Evolutionary conservation across 2,888 invertebrate species (phyloP), one percentile per base, ranked within the genome.

Genomic region (Rhodophaea formosa): DNA sequence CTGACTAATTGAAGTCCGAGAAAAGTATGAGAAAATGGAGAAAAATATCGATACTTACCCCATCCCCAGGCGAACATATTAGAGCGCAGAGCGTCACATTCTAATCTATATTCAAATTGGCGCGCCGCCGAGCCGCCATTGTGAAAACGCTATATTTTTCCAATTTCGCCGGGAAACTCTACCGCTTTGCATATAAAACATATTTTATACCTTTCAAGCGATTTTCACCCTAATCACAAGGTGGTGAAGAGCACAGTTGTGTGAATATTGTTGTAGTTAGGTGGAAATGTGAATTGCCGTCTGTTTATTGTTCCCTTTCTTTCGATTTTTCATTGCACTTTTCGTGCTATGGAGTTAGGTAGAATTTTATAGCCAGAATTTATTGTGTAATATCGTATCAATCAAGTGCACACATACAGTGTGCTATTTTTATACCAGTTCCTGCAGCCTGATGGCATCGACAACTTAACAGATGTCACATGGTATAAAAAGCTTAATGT

Each of bases 41-140:
- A 43, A 8, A 44, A 44, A 17, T 62, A 56, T 17, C 3, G 32
- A 62, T 54, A 54, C n/a, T 17, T 12, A 45, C 53, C 63, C 61
- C 81, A 72, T 60, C 85, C 60, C 85, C 81, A 75, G 35, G 65
- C 77, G 80, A 83, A 80, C 83, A 85, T 86, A 87, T 86, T 87
- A 86, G 83, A 86, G 75, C 80, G 81, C 80, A 83, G 79, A 82
- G 80, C 86, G 84, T 84, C 85, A 84, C 86, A 88, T 86, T 88
- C 87, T 87, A 89, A 89, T 89, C 88, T 89, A 88, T 87, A 89
- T 89, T 89, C 88, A 89, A 89, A 89, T 89, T 88, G 88, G 82
- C 82, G 74, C 71, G 72, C 71, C 74, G 77, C 79, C 74, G 77
- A 75, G 80, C 72, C 80, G 79, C 84, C 81, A 83, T 86, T 84